Evolutionary conservation across 2,888 invertebrate species (phyloP).

Genomic region (Thymelicus lineola): DNA sequence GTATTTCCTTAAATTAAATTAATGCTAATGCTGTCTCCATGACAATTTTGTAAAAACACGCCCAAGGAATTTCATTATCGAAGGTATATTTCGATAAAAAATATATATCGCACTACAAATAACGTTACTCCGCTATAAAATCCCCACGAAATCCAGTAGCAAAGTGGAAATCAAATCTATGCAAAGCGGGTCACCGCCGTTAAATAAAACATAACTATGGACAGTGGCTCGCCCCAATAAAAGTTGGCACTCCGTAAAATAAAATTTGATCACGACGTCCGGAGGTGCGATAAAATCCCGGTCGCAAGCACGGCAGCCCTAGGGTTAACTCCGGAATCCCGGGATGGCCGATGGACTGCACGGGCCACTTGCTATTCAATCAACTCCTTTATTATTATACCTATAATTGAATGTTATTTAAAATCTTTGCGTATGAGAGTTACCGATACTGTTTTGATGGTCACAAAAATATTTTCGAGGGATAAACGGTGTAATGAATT

Average conservation of each 20-base stretch:
- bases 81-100: background rate
- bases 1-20: background rate
- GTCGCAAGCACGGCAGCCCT: constrained; percentile 46
- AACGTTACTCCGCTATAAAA: constrained; percentile 12
- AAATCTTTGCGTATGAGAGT: background rate
- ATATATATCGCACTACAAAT: background rate
- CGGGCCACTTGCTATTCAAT: constrained; percentile 35
- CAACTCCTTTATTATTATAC: constrained; percentile 34
- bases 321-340: constrained; percentile 54
- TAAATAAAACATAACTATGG: constrained; percentile 79
- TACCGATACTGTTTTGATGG: background rate
- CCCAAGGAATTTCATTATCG: background rate
- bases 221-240: constrained; percentile 67
- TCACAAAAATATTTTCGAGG: background rate
- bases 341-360: constrained; percentile 34
- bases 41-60: too few species aligned
- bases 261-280: constrained; percentile 68
- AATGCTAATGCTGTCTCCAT: too few species aligned
- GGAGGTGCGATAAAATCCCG: constrained; percentile 63
- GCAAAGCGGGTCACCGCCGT: constrained; percentile 50
- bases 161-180: constrained; percentile 65
- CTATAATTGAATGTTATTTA: constrained; percentile 27
- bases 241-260: constrained; percentile 73
- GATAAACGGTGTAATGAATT: background rate
- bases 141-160: constrained; percentile 52